Percentiles rank a stretch among this genome's conserved stretches.
Evolutionary conservation across 1,140 invertebrate species (phyloP).

Genomic region (Drosophila yakuba): DNA sequence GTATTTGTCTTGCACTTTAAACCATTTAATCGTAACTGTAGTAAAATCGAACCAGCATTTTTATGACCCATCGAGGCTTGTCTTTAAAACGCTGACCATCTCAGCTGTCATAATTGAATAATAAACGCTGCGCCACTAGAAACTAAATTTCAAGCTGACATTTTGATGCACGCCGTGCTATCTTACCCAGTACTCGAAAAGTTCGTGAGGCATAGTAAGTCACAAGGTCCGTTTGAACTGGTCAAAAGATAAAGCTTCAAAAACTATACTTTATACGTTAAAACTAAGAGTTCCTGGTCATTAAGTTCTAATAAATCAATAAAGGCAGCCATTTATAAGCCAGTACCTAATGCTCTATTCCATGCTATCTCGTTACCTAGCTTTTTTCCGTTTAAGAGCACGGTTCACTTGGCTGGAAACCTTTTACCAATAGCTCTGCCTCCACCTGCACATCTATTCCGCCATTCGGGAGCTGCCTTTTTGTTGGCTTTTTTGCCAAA

Average conservation of each 20-base stretch:
- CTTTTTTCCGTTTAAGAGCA: conserved; percentile 37
- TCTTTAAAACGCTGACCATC: not conserved
- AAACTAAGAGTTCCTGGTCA: too few relatives aligned
- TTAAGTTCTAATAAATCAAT: too few relatives aligned
- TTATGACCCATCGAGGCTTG: not conserved
- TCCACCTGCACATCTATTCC: conserved; percentile 37
- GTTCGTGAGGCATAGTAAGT: not conserved
- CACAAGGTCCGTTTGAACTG: not conserved
- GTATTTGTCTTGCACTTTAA: not conserved
- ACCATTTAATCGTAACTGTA: not conserved
- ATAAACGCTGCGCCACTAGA: conserved; percentile 44
- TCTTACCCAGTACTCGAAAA: conserved; percentile 8
- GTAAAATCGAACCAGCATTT: conserved; percentile 7
- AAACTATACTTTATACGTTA: too few relatives aligned
- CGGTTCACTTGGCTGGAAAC: conserved; percentile 64
- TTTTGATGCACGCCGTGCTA: conserved; percentile 44
- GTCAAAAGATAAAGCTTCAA: not conserved
- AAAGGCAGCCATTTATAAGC: not conserved
- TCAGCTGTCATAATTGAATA: conserved; percentile 64
- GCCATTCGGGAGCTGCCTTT: conserved; percentile 33
- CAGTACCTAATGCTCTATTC: conserved; percentile 6
- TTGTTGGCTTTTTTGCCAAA: conserved; percentile 61
- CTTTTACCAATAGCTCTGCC: conserved; percentile 67
- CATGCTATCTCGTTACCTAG: not conserved
- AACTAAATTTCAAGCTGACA: conserved; percentile 59